phyloP scores from a whole-genome alignment of 2,797 vertebrate species.

The Oophaga sylvatica region DNA sequence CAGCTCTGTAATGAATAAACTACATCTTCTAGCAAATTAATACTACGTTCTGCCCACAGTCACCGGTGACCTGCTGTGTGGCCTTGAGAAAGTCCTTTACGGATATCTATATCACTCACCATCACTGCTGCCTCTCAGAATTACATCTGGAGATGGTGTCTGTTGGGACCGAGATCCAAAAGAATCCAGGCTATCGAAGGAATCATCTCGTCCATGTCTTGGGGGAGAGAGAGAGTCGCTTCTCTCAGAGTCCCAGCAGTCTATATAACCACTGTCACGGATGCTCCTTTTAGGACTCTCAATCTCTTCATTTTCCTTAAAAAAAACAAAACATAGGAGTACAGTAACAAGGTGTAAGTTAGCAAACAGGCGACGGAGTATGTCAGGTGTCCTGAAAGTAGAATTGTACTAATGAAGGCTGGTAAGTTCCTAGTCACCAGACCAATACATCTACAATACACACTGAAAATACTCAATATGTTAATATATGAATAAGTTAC shows the following conservation, averaged over 20 bases:
- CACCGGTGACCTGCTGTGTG: too few relatives aligned
- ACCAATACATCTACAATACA: not conserved
- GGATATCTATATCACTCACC: conserved; percentile 74
- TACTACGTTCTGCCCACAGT: too few relatives aligned
- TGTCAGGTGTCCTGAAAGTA: not conserved
- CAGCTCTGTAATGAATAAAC: too few relatives aligned
- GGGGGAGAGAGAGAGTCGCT: conserved; percentile 94
- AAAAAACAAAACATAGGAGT: not conserved
- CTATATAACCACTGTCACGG: conserved; percentile 96
- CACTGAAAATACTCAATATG: not conserved
- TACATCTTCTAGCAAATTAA: too few relatives aligned
- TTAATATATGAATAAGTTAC: not conserved
- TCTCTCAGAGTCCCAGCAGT: conserved; percentile 97
- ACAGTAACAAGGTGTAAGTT: not conserved
- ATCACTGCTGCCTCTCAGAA: conserved; percentile 90
- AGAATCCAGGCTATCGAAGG: conserved; percentile 98
- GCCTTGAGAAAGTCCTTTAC: not conserved
- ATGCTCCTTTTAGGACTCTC: conserved; percentile 91
- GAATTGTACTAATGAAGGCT: not conserved
- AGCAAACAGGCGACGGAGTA: not conserved
- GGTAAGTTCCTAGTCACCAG: not conserved
- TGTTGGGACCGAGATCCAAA: conserved; percentile 94
- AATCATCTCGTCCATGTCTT: conserved; percentile 91
- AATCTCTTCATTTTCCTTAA: conserved; percentile 87
- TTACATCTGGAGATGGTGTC: conserved; percentile 95